Evolutionary conservation across 1,140 invertebrate species (phyloP).

Genomic region (Adelges cooleyi): DNA sequence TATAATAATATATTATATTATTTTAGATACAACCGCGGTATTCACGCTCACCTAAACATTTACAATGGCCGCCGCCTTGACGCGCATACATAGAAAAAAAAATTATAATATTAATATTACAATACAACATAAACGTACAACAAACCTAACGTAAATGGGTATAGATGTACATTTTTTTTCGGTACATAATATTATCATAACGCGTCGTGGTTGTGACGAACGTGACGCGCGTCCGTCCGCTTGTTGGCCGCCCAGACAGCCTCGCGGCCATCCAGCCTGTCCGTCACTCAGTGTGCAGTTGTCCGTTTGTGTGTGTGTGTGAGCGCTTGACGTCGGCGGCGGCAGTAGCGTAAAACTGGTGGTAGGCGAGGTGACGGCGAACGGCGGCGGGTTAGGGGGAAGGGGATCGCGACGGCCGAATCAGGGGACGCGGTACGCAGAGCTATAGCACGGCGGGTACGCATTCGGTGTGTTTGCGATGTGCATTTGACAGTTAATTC

Average conservation of each 20-base stretch:
- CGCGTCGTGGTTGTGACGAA: background rate
- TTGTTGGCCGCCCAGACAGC: background rate
- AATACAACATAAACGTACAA: too few relatives aligned
- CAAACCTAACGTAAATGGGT: too few relatives aligned
- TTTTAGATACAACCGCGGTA: too few relatives aligned
- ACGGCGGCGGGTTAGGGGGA: background rate
- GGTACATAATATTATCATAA: slow-evolving; percentile 1
- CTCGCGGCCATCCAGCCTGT: too few relatives aligned
- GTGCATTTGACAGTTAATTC: slow-evolving; percentile 29
- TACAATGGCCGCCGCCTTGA: background rate
- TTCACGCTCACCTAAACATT: slow-evolving; percentile 22
- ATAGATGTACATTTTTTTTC: too few relatives aligned
- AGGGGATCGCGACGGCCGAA: background rate
- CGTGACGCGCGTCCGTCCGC: background rate
- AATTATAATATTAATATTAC: too few relatives aligned
- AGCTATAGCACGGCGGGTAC: background rate
- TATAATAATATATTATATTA: background rate
- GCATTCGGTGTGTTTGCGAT: slow-evolving; percentile 26
- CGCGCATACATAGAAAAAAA: too few relatives aligned
- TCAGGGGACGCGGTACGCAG: too few relatives aligned
- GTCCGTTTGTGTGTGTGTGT: background rate
- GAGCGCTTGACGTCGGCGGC: background rate
- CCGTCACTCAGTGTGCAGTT: too few relatives aligned
- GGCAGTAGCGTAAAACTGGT: background rate
- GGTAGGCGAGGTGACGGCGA: background rate